phyloP scores from a whole-genome alignment of 23 tunicate genomes.

The Oikopleura vanhoeffeni region DNA sequence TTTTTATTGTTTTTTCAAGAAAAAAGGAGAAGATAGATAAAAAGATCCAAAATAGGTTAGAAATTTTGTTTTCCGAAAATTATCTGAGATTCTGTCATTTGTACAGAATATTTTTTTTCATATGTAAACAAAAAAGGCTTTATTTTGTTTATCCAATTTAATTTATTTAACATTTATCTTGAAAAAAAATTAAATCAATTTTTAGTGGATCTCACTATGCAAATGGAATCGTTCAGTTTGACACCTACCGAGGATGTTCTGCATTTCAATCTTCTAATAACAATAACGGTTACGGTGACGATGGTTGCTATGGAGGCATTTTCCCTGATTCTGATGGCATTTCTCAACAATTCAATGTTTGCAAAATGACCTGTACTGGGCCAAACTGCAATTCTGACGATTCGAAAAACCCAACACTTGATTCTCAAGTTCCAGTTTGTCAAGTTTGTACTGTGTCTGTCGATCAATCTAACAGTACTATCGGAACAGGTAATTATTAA shows the following conservation, averaged over 20 bases:
- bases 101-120: no score
- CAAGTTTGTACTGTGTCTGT: slow-evolving; percentile 3
- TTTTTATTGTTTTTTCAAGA: no score
- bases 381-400: neutral
- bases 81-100: no score
- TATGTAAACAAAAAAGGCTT: no score
- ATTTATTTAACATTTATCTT: no score
- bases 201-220: no score
- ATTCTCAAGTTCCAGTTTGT: neutral
- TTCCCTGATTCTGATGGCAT: neutral
- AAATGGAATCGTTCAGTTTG: neutral
- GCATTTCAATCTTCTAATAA: neutral
- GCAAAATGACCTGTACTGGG: neutral
- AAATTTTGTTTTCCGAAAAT: no score
- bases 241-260: neutral
- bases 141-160: no score
- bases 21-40: no score
- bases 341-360: neutral
- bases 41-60: no score
- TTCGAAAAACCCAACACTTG: neutral
- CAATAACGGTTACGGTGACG: neutral
- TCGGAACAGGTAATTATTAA: neutral
- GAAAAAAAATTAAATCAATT: no score
- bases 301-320: neutral
- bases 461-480: neutral